phyloP scores from a whole-genome alignment of 2,888 invertebrate genomes.

The Caenorhabditis uteleia region DNA sequence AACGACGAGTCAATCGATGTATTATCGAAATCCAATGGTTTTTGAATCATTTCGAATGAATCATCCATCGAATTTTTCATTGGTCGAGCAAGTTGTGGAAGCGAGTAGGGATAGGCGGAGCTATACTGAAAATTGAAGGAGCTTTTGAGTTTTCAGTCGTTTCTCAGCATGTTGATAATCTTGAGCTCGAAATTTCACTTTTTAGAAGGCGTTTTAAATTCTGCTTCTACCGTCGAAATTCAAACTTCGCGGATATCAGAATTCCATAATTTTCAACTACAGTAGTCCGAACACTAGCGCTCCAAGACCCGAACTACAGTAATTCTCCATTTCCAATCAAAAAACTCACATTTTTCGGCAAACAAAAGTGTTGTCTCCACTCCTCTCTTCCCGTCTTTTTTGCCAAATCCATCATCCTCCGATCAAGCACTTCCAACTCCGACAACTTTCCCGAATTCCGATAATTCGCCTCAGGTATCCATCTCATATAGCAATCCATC shows the following conservation, averaged over 20 bases:
- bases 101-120: conserved; percentile 33
- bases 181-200: too few species aligned
- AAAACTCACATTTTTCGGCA: conserved; percentile 17
- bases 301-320: too few species aligned
- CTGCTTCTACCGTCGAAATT: too few species aligned
- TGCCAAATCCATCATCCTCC: conserved; percentile 24
- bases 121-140: conserved; percentile 6
- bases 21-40: conserved; percentile 8
- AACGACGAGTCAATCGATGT: conserved; percentile 16
- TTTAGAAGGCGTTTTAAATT: background rate
- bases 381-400: conserved; percentile 9
- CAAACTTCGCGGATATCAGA: too few species aligned
- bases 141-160: too few species aligned
- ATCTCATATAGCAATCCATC: conserved; percentile 51
- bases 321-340: too few species aligned
- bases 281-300: too few species aligned
- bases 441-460: conserved; percentile 10
- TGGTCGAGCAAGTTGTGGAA: conserved; percentile 21
- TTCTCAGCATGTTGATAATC: too few species aligned
- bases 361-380: conserved; percentile 17
- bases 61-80: conserved; percentile 6
- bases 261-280: too few species aligned
- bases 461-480: conserved; percentile 37
- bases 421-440: conserved; percentile 16
- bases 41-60: background rate